These are phyloP conservation scores for Aethes cnicana DNA, from an alignment of 2,888 invertebrate species.

Conservation along the genomic window DNA sequence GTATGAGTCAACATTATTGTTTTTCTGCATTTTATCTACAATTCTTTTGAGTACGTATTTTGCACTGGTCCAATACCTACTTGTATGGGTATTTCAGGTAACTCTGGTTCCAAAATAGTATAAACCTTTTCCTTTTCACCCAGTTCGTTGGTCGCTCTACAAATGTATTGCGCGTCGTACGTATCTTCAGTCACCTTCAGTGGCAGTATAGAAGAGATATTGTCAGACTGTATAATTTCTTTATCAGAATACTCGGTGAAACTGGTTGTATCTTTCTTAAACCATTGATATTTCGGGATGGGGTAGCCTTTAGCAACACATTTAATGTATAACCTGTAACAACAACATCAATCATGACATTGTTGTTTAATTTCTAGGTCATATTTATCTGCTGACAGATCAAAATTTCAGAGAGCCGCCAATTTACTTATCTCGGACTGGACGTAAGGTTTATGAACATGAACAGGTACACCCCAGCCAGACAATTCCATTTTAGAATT, in stretches of 20 bases:
- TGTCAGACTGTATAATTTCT: constrained; percentile 47
- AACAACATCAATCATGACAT: too few relatives aligned
- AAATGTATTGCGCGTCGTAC: constrained; percentile 53
- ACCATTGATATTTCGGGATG: constrained; percentile 59
- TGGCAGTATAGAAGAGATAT: constrained; percentile 46
- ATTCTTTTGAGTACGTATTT: too few relatives aligned
- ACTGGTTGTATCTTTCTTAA: constrained; percentile 47
- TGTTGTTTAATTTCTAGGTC: too few relatives aligned
- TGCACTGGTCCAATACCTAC: too few relatives aligned
- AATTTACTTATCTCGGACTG: too few relatives aligned
- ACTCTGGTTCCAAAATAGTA: constrained; percentile 47
- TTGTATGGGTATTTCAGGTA: constrained; percentile 50
- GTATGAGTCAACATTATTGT: too few relatives aligned
- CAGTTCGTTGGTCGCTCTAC: constrained; percentile 54
- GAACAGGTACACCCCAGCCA: too few relatives aligned
- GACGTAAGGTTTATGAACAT: too few relatives aligned
- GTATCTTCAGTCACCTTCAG: constrained; percentile 48
- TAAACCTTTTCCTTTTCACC: constrained; percentile 52
- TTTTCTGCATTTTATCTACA: too few relatives aligned
- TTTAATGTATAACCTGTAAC: constrained; percentile 58
- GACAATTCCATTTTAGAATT: too few relatives aligned
- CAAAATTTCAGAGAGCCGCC: too few relatives aligned
- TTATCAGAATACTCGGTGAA: constrained; percentile 52
- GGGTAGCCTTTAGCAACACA: constrained; percentile 61
- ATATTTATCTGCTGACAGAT: too few relatives aligned